Conservation (phyloP, 1,140 invertebrate species). For the Monochamus saltuarius region DNA sequence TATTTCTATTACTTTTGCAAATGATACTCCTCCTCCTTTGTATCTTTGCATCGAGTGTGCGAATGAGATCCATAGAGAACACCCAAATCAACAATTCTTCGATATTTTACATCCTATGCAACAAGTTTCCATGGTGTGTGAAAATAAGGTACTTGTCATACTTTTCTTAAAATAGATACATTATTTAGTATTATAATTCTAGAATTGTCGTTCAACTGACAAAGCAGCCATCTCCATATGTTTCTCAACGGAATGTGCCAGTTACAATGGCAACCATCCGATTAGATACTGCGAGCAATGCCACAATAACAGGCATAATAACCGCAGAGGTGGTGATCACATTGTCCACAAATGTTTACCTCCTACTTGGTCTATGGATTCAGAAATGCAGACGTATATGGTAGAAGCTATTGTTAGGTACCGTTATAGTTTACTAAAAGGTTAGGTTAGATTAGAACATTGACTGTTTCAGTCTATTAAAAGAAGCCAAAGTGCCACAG, state of each 20-base stretch:
- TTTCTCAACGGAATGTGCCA: constrained; percentile 95
- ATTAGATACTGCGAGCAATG: constrained; percentile 92
- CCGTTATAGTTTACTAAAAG: constrained; percentile 15
- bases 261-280: constrained; percentile 93
- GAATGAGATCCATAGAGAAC: constrained; percentile 83
- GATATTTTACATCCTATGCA: constrained; percentile 94
- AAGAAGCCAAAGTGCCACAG: constrained; percentile 75
- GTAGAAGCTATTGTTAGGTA: constrained; percentile 96
- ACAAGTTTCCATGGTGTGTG: constrained; percentile 91
- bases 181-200: too few relatives aligned
- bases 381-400: constrained; percentile 89
- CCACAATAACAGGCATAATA: constrained; percentile 86
- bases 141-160: constrained; percentile 80
- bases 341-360: constrained; percentile 84
- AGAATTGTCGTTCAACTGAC: constrained; percentile 91
- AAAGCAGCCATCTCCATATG: constrained; percentile 96
- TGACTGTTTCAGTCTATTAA: constrained; percentile 60
- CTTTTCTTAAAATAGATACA: constrained; percentile 13
- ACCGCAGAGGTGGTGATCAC: constrained; percentile 81
- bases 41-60: constrained; percentile 97
- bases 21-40: constrained; percentile 87
- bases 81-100: constrained; percentile 82
- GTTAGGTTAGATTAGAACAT: not conserved
- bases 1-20: constrained; percentile 79
- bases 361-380: constrained; percentile 83